Evolutionary conservation across 2,797 vertebrate species (phyloP), one percentile per base, ranked within the genome.

Genomic region (Helostoma temminkii): DNA sequence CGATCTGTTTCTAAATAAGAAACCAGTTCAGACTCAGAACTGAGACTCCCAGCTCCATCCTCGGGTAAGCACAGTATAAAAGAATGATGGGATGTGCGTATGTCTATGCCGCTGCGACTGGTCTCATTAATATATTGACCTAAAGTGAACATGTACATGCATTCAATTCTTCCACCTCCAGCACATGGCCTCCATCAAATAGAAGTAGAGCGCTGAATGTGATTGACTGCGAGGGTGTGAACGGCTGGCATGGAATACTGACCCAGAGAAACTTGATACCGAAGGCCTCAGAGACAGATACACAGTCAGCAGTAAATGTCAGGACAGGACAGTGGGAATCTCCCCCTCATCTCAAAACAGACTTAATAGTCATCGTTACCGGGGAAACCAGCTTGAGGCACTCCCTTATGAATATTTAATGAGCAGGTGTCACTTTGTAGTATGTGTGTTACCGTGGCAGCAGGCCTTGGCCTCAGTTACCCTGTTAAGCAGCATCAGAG

Each of bases 361-460:
- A 79, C 76, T 85, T 86, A 81, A 81, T 80, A 46, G 76, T 42
- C 67, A 66, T 71, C 15, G 86, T 90, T 90, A 79, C 85, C 66
- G 37, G 71, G 88, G 88, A 85, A 90, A 91, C 87, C 66, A 2
- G 71, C 80, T 69, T 10, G 34, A 89, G 88, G 85, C 86, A 86
- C 91, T 89, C 89, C 85, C 84, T 85, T 25, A 81, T 91, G 76
- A 93, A 92, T 91, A 77, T 84, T 85, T 57, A 80, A 92, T 88
- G 68, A 89, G 82, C 32, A 47, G 86, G 81, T 67, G 71, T 76
- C 19, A 18, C 70, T 81, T 84, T 25, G n/a, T 64, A 56, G 42
- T 73, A 70, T 86, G 48, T 75, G 74, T 82, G 85, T 91, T 84
- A 83, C 72, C 77, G 24, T 88, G 86, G 80, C 87, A 85, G 85